Base-by-base conservation (phyloP, 2,888 invertebrate species). In the Leptothorax acervorum region DNA sequence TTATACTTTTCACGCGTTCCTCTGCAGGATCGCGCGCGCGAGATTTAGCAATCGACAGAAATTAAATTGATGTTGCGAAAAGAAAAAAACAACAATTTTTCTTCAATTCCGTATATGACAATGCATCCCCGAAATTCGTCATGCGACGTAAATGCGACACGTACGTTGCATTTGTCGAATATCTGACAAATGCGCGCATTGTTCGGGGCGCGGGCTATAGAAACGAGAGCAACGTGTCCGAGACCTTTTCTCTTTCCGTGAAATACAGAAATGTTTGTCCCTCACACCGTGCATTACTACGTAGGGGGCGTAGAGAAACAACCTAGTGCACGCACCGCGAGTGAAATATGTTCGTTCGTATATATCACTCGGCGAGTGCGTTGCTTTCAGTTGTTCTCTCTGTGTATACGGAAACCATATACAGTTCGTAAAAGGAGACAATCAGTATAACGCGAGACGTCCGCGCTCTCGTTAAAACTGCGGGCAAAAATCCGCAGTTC, bases 291-390 rank as follows among this genome's bases (percentile, higher is more conserved):
- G 71, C 45, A 70, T 79, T 79, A 79, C 35, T 23, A 35, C 55
- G 45, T 60, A 48, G 35, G 42, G 55, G 35, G 78, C 28, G 53
- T 31, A 65, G 51, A 39, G 65, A 39, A 81, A 73, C 79, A 73
- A 71, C 60, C 48, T 48, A 28, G 55, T 48, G 48, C 73, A 48
- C 79, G 60, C 60, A 73, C 73, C 48, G 79, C 60, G 48, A 73
- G 73, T 73, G 79, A 81, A 81, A 81, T 73, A 81, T 73, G 71
- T 35, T 35, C 57, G 71, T 79, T 60, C 79, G 73, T 79, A 71
- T 79, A 79, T 79, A 79, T 79, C 79, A 71, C 35, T 35, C 35
- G 39, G 57, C 9, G 60, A 73, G 73, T 51, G 79, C 79, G 73
- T 60, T 60, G 73, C 60, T 51, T 35, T 71, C 39, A 18, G 60